Evolutionary conservation across 2,113 vertebrate genomes (phyloP), one percentile per base, ranked within the genome.

Genomic region (Grallaria varia): DNA sequence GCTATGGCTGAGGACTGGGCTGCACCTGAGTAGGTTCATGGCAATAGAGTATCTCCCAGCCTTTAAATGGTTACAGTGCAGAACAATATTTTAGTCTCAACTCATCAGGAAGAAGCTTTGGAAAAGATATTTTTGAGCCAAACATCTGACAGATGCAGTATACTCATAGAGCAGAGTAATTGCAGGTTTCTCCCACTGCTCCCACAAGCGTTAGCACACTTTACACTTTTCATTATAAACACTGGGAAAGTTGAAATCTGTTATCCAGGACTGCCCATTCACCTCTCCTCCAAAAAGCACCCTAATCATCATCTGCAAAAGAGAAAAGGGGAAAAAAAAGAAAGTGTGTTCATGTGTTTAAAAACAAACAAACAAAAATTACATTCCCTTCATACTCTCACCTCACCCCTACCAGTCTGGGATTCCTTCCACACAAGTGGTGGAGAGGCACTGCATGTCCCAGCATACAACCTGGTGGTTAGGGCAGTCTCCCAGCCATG

Each of bases 241-340:
- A 28, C n/a, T 27, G 55, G 6, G 9, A 25, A 69, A 69, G 33
- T 18, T 39, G 24, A 77, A 81, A 73, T 42, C 39, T 44, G 27
- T 85, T 85, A 58, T n/a, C 39, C 22, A 58, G 63, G 21, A 52
- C 30, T 42, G 30, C 12, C 24, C 40, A n/a, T 35, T 76, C 31
- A 53, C 7, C 30, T 42, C 19, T 68, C 27, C n/a, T 73, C 21
- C 37, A 73, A 63, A 84, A 63, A 68, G 3, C 11, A 81, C 10
- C 19, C 21, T 20, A 49, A 17, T 30, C 37, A 37, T 7, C 1
- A n/a, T 22, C 18, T 37, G 9, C 18, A 53, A 55, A 49, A 75
- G 10, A 39, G 2, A 30, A 47, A 4, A n/a, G n/a, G 0, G 6
- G 7, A 20, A 1, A 3, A 8, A 21, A 22, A 17, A 6, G 11